Evolutionary conservation across 2,113 vertebrate genomes (phyloP), one percentile per base, ranked within the genome.

Genomic region (Oriolus oriolus): DNA sequence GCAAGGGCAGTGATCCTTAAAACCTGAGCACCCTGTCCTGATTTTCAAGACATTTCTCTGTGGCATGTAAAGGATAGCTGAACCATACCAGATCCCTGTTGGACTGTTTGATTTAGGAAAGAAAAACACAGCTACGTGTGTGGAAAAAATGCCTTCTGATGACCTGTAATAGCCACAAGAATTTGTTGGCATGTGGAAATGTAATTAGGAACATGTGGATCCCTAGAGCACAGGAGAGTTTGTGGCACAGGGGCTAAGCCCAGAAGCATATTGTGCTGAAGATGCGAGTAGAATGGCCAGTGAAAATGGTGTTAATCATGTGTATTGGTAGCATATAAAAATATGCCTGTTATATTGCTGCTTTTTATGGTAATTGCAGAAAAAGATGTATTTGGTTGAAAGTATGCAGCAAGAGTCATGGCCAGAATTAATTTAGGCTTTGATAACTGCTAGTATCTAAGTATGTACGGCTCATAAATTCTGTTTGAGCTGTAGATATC

Each of bases 71-170:
- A 73, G 68, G 37, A 60, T 65, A 61, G 78, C 31, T 87, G 82
- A 76, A 60, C 74, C 12, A 30, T 45, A 63, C 50, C 65, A 53
- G 45, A 27, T 81, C 82, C 69, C 74, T 56, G 47, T 30, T 66
- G 82, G 54, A 39, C 50, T 84, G 45, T 90, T 86, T 89, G 85
- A 56, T 77, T 92, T 95, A 81, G 42, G 61, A 90, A 92, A 85
- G 86, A 94, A 65, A 63, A 88, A 90, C 70, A 61, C 7, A 21
- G 50, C 50, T 87, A 69, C 2, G 6, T 65, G 86, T 66, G 56
- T 66, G 42, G 60, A 80, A 92, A 28, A 87, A 84, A 64, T 75
- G 75, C 75, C 60, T 94, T 78, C 89, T 90, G 70, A 44, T 95
- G 75, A 90, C 79, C 83, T 90, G 21, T 21, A 61, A 53, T 57